Conservation (phyloP, 2,113 vertebrate genomes). For the Motacilla alba region DNA sequence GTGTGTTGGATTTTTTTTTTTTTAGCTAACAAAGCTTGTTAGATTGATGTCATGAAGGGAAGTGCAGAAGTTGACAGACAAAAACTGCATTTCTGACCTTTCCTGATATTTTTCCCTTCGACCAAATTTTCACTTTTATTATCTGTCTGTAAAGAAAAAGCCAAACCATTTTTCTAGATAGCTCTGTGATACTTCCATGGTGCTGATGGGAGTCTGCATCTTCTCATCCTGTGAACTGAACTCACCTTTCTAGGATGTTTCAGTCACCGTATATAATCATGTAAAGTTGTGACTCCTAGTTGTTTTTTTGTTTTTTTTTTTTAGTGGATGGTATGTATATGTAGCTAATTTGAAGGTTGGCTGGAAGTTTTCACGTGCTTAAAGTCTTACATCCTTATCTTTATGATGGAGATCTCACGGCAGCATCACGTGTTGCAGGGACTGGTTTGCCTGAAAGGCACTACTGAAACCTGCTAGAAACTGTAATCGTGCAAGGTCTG, state of each 20-base stretch:
- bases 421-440: neutral
- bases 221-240: neutral
- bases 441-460: neutral
- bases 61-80: neutral
- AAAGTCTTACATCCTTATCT: neutral
- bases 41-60: neutral
- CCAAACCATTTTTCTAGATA: neutral
- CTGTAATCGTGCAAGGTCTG: neutral
- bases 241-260: neutral
- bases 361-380: rapidly evolving
- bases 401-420: neutral
- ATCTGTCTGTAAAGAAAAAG: neutral
- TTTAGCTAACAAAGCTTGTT: neutral
- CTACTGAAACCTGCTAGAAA: neutral
- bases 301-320: neutral
- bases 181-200: neutral
- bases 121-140: neutral
- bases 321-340: too few relatives aligned
- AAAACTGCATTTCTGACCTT: neutral
- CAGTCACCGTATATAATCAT: neutral
- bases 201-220: neutral
- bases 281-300: neutral
- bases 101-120: neutral
- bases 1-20: neutral
- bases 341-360: neutral